Percentiles rank a stretch among this genome's conserved stretches.
Conservation (phyloP, 2,888 invertebrate species). For the Agonopterix alstromeriana region DNA sequence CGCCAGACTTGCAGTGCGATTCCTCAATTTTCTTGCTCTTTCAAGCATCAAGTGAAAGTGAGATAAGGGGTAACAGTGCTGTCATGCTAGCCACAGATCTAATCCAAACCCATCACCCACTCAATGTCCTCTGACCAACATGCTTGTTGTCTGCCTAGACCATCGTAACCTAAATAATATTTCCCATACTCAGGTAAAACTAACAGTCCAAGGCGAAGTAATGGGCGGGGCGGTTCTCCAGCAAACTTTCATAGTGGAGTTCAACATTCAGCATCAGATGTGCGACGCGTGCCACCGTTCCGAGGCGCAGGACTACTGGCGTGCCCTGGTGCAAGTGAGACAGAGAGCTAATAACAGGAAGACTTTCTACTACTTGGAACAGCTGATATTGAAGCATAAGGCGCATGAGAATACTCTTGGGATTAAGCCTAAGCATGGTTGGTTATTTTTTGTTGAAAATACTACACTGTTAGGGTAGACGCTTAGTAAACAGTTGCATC, state of each 20-base stretch:
- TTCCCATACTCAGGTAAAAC: conserved; percentile 78
- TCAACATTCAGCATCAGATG: conserved; percentile 93
- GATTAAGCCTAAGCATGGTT: conserved; percentile 90
- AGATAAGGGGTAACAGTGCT: too few relatives aligned
- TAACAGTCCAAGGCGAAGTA: conserved; percentile 97
- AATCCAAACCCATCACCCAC: too few relatives aligned
- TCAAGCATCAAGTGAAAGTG: too few relatives aligned
- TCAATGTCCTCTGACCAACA: too few relatives aligned
- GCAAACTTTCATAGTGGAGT: conserved; percentile 97
- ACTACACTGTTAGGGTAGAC: too few relatives aligned
- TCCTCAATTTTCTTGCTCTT: too few relatives aligned
- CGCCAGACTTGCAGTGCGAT: too few relatives aligned
- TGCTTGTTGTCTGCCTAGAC: too few relatives aligned
- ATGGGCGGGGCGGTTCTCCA: conserved; percentile 93
- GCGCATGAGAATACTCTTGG: conserved; percentile 93
- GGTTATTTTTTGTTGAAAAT: conserved; percentile 8
- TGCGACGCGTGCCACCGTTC: conserved; percentile 97
- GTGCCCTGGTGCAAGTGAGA: conserved; percentile 92
- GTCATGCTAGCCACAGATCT: too few relatives aligned
- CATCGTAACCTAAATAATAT: too few relatives aligned
- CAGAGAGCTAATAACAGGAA: conserved; percentile 95
- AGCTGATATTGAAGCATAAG: conserved; percentile 95
- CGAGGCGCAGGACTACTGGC: conserved; percentile 99
- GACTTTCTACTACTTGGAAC: conserved; percentile 98
- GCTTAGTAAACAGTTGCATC: too few relatives aligned